phyloP scores from a whole-genome alignment of 2,797 vertebrate genomes.

The Hoplostethus mediterraneus region DNA sequence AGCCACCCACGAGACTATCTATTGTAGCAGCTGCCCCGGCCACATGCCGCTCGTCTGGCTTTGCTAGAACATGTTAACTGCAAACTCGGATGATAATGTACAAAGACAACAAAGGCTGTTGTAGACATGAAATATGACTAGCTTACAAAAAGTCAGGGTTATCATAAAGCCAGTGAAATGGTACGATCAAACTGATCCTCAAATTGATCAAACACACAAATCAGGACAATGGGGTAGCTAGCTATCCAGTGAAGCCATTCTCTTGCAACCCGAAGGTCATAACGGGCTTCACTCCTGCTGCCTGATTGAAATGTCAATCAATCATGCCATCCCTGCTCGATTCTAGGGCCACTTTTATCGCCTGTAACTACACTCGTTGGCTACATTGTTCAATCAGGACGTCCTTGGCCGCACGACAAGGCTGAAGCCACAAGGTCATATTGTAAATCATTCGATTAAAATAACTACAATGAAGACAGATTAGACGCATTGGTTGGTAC shows the following conservation, averaged over 20 bases:
- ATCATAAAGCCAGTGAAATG: background rate
- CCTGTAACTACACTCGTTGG: constrained; percentile 4
- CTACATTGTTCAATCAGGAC: constrained; percentile 27
- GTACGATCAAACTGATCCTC: constrained; percentile 11
- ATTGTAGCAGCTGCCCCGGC: constrained; percentile 15
- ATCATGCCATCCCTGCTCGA: constrained; percentile 7
- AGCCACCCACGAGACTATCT: constrained; percentile 72
- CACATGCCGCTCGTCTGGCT: constrained; percentile 60
- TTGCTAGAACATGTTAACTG: constrained; percentile 51
- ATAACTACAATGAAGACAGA: constrained; percentile 20
- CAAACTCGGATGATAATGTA: constrained; percentile 36
- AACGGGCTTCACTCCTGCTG: constrained; percentile 1
- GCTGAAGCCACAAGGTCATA: constrained; percentile 55
- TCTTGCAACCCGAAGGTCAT: constrained; percentile 29
- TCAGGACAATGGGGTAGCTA: constrained; percentile 24
- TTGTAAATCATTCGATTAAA: constrained; percentile 28
- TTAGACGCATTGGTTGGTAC: constrained; percentile 50
- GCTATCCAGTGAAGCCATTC: background rate
- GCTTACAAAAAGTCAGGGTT: background rate
- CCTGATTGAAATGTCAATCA: constrained; percentile 41
- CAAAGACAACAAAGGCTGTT: constrained; percentile 29
- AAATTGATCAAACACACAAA: constrained; percentile 8
- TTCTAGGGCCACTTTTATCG: background rate
- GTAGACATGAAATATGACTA: constrained; percentile 14
- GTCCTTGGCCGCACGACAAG: constrained; percentile 42